phyloP scores from a whole-genome alignment of 2,797 vertebrate genomes.

The Etheostoma nigrum region DNA sequence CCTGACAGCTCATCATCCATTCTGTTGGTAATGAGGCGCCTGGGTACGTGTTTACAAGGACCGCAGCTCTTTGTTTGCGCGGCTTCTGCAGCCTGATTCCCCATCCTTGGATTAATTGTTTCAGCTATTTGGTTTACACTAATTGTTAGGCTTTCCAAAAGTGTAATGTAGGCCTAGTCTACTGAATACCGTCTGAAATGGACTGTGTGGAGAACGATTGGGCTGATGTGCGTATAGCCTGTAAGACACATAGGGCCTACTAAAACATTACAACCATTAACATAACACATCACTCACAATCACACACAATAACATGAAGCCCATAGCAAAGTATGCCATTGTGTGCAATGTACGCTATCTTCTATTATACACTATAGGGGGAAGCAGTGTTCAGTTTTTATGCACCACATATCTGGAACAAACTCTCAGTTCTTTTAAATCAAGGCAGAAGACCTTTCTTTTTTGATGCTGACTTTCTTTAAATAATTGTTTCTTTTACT shows the following conservation, averaged over 20 bases:
- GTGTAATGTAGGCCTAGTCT: slow-evolving; percentile 28
- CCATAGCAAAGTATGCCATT: neutral
- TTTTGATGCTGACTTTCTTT: too few relatives aligned
- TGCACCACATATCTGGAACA: too few relatives aligned
- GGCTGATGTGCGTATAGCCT: neutral
- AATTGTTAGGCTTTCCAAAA: slow-evolving; percentile 71
- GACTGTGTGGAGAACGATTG: slow-evolving; percentile 13
- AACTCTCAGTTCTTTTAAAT: too few relatives aligned
- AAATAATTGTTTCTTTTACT: too few relatives aligned
- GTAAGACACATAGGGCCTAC: slow-evolving; percentile 1
- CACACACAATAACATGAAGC: neutral
- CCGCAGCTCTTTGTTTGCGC: slow-evolving; percentile 67
- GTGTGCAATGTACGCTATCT: neutral
- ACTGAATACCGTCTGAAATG: slow-evolving; percentile 38
- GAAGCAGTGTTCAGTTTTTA: too few relatives aligned
- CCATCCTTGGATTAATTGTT: slow-evolving; percentile 62
- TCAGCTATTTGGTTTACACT: slow-evolving; percentile 62
- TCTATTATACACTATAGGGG: too few relatives aligned
- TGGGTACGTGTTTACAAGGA: slow-evolving; percentile 75
- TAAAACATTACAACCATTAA: slow-evolving; percentile 17
- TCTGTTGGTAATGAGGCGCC: slow-evolving; percentile 84
- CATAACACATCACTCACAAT: neutral
- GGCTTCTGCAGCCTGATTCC: slow-evolving; percentile 37
- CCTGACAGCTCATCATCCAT: slow-evolving; percentile 87
- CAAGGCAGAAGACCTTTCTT: too few relatives aligned